phyloP scores from a whole-genome alignment of 1,140 invertebrate species.

The Stratiolaelaps scimitus region DNA sequence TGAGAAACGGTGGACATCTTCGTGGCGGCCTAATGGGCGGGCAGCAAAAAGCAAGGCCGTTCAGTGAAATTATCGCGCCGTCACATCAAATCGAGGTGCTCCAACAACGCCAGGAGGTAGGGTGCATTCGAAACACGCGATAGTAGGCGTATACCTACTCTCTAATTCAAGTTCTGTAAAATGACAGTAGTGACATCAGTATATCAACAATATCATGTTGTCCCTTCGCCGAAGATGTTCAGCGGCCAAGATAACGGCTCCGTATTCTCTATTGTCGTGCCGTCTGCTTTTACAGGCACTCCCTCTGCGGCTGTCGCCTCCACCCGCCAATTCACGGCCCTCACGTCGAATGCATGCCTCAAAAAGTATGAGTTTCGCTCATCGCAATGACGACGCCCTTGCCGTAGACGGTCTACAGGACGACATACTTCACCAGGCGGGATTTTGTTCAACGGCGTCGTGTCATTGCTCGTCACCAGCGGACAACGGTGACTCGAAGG shows the following conservation, averaged over 20 bases:
- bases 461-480: constrained; percentile 13
- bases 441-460: neutral
- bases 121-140: no score
- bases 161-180: no score
- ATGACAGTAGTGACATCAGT: no score
- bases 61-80: constrained; percentile 19
- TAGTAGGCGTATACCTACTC: no score
- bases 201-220: no score
- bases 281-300: neutral
- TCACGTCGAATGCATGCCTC: constrained; percentile 26
- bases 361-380: constrained; percentile 19
- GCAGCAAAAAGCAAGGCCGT: constrained; percentile 2
- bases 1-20: constrained; percentile 5
- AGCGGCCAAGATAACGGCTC: no score
- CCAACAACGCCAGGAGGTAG: constrained; percentile 11
- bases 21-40: neutral
- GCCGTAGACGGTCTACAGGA: neutral
- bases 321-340: constrained; percentile 17
- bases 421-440: constrained; percentile 13
- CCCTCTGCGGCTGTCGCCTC: constrained; percentile 19
- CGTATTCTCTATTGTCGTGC: no score
- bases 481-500: no score
- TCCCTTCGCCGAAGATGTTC: no score
- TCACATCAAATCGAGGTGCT: constrained; percentile 21
- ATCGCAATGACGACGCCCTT: neutral